Conservation (phyloP, 2,797 vertebrate species). For the Acanthurus lineatus region DNA sequence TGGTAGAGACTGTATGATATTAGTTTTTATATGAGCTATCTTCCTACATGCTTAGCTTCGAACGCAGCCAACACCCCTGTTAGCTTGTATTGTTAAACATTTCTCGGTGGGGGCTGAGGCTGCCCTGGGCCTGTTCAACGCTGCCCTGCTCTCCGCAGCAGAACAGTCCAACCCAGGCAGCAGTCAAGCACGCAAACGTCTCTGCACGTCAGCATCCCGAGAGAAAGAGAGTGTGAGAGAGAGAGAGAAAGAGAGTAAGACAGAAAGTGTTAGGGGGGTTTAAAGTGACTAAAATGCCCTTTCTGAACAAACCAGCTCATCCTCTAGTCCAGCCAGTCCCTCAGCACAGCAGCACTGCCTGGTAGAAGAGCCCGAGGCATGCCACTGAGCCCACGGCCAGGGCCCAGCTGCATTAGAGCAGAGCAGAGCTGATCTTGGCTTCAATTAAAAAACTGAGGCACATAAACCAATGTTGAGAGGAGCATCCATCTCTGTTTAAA, state of each 20-base stretch:
- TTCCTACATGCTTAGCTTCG: constrained; percentile 1
- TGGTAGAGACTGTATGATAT: not conserved
- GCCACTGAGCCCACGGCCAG: constrained; percentile 6
- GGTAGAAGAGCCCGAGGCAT: constrained; percentile 9
- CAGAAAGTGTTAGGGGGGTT: constrained; percentile 8
- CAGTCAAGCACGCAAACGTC: constrained; percentile 77
- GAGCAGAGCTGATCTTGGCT: not conserved
- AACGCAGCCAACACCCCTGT: constrained; percentile 7
- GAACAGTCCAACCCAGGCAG: constrained; percentile 59
- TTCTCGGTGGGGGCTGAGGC: constrained; percentile 30
- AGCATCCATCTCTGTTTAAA: not conserved
- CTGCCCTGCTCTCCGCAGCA: constrained; percentile 41
- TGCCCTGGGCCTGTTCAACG: constrained; percentile 49
- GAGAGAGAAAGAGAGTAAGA: not conserved
- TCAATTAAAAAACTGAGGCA: constrained; percentile 2
- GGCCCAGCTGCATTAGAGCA: not conserved
- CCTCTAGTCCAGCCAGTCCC: constrained; percentile 24
- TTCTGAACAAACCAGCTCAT: constrained; percentile 57
- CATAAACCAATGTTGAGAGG: not conserved
- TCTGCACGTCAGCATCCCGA: constrained; percentile 68
- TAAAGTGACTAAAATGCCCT: constrained; percentile 45
- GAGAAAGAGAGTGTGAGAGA: constrained; percentile 7
- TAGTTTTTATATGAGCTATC: constrained; percentile 18
- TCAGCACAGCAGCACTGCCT: constrained; percentile 24
- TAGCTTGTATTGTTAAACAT: constrained; percentile 39